Evolutionary conservation across 2,113 vertebrate species (phyloP).

Genomic region (Melierax canorus): DNA sequence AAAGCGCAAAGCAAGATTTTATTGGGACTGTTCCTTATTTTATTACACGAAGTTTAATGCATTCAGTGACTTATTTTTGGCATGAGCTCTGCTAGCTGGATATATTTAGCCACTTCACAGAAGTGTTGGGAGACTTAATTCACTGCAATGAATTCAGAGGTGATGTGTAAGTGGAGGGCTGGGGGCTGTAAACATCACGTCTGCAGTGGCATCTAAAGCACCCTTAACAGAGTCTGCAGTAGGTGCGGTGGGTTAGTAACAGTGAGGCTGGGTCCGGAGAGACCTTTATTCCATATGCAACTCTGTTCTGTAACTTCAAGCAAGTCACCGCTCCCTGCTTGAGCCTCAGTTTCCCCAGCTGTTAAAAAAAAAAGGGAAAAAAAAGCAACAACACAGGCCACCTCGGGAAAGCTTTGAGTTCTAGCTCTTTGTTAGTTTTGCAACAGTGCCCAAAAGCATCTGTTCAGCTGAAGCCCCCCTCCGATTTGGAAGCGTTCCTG

Average conservation of each 20-base stretch:
- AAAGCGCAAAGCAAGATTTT: background rate
- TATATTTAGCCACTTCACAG: background rate
- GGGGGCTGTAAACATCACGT: background rate
- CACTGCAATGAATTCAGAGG: background rate
- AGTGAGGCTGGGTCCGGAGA: background rate
- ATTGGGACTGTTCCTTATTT: background rate
- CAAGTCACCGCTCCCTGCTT: background rate
- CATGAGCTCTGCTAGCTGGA: background rate
- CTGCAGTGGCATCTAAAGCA: background rate
- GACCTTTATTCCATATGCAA: background rate
- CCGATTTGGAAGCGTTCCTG: background rate
- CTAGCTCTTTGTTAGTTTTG: background rate
- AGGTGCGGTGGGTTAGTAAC: background rate
- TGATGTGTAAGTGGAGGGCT: background rate
- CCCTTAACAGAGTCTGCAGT: background rate
- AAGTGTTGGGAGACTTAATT: background rate
- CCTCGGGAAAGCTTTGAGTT: accelerated
- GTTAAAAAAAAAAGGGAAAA: background rate
- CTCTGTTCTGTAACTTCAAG: no score
- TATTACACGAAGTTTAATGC: background rate
- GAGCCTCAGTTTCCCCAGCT: background rate
- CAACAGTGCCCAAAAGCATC: background rate
- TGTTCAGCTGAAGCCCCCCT: background rate
- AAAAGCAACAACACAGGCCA: background rate
- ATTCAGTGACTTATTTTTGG: background rate